Evolutionary conservation across 2,113 vertebrate species (phyloP).

Genomic region (Puntigrus tetrazona): DNA sequence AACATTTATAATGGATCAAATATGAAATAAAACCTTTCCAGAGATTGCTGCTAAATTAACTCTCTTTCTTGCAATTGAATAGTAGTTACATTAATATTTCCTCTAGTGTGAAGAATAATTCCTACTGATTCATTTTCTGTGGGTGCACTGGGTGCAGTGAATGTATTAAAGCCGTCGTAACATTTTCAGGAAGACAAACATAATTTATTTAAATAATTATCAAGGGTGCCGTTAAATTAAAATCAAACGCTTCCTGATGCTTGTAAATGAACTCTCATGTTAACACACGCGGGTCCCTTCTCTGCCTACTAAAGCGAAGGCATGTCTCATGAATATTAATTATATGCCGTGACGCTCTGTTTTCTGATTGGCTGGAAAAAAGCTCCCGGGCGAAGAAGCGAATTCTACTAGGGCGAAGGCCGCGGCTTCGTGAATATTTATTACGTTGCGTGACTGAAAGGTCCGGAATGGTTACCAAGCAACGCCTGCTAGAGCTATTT

Average conservation of each 20-base stretch:
- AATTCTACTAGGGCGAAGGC: neutral
- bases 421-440: constrained; percentile 1
- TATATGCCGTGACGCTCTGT: neutral
- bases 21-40: neutral
- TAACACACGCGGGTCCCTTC: neutral
- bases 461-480: neutral
- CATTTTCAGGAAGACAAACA: neutral
- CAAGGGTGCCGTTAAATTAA: neutral
- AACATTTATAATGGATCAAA: neutral
- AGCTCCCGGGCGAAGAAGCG: neutral
- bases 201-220: constrained; percentile 20
- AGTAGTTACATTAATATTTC: neutral
- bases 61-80: neutral
- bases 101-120: neutral
- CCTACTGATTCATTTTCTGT: neutral
- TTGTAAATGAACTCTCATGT: neutral
- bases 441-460: neutral
- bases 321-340: neutral
- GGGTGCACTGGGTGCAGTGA: neutral
- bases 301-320: neutral
- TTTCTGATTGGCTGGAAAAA: neutral
- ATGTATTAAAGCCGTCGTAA: neutral
- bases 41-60: neutral
- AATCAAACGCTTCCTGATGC: neutral
- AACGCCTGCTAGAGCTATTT: constrained; percentile 4